Evolutionary conservation across 2,797 vertebrate genomes (phyloP), one percentile per base, ranked within the genome.

Genomic region (Pangasius sanitwongsei): DNA sequence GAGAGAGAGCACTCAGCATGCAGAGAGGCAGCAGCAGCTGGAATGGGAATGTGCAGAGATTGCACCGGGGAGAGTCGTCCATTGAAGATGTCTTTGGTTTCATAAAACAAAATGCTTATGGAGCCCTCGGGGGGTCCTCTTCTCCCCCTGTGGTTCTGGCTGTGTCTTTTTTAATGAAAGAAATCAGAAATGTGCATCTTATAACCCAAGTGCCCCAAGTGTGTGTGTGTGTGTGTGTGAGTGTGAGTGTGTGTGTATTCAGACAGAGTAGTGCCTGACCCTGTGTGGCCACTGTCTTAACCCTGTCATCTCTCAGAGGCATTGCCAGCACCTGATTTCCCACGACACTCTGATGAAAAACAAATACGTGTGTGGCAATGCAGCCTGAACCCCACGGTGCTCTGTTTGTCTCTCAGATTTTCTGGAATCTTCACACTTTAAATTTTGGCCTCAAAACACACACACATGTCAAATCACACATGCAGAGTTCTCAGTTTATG

Each of bases 101-200:
- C 93, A 92, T 89, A 92, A 89, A 92, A 92, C 87, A 91, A 92
- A 89, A 69, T 41, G 87, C 89, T 89, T 86, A 90, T 89, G 85
- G 75, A 87, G 81, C 18, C 80, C 87, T 87, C 53, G 16, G 87
- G 87, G 87, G 89, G 87, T 85, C 59, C 78, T 87, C 83, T 83
- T n/a, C 91, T 70, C 18, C 70, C 81, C 41, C 77, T 8, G 31
- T 81, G 70, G 67, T 85, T 89, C 87, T 77, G 18, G 53, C 82
- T 90, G 85, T 89, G 86, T 86, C 85, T 91, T 87, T 65, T 92
- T 87, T 65, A 94, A 94, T 94, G 91, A 94, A 94, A 94, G 88
- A 92, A 90, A 91, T 92, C 85, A 90, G 83, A 91, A 90, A 89
- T 89, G 90, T 90, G 92, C 90, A 89, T 91, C 87, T 89, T 87